These are phyloP conservation scores for Tringa solitaria DNA, from an alignment of 2,113 vertebrate genomes.

Conservation along the genomic window DNA sequence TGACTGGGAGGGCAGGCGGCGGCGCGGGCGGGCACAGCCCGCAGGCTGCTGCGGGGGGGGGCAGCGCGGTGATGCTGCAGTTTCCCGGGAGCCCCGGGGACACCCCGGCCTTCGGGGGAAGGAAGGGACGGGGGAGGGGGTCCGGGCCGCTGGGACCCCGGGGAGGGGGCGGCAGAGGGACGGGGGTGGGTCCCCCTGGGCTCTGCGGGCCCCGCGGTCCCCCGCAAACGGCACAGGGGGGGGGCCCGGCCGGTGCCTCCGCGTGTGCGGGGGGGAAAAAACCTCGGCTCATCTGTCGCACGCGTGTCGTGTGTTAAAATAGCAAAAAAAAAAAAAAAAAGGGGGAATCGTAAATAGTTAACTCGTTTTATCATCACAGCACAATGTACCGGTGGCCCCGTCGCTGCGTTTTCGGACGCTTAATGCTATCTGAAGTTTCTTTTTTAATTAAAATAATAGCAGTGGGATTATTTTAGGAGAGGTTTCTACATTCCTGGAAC, in stretches of 20 bases:
- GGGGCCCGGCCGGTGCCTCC: too few relatives aligned
- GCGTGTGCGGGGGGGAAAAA: fast-evolving
- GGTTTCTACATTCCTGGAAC: not conserved
- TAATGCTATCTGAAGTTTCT: not conserved
- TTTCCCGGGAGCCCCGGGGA: not conserved
- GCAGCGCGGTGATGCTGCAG: not conserved
- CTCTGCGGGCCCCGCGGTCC: not conserved
- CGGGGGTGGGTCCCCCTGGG: not conserved
- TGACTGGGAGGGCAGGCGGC: too few relatives aligned
- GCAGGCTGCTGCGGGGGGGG: too few relatives aligned
- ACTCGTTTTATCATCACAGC: fast-evolving
- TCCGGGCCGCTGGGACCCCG: too few relatives aligned
- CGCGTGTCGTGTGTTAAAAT: fast-evolving
- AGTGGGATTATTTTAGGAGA: not conserved
- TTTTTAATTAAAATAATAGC: not conserved
- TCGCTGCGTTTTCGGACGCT: not conserved
- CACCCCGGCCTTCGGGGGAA: fast-evolving
- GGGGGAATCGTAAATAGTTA: not conserved
- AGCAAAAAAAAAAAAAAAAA: too few relatives aligned
- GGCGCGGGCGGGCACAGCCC: not conserved
- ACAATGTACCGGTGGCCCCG: fast-evolving
- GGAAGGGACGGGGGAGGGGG: not conserved
- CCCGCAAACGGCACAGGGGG: too few relatives aligned
- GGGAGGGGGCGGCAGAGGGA: too few relatives aligned
- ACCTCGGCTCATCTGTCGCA: fast-evolving